phyloP scores from a whole-genome alignment of 2,888 invertebrate species.

The Cactoblastis cactorum region DNA sequence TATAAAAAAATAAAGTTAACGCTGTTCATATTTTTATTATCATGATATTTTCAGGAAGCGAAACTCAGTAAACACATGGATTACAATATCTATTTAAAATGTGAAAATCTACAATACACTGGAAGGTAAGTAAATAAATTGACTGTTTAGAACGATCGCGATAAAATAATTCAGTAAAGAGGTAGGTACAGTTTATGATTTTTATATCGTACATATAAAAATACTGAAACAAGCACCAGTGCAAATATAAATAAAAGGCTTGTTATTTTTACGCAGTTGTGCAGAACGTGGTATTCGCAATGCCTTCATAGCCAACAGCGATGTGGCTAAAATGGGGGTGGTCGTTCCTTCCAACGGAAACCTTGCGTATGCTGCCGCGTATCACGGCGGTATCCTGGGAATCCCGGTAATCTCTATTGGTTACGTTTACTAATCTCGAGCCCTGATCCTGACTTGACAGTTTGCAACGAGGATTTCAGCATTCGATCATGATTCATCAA shows the following conservation, averaged over 20 bases:
- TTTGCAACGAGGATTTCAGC: no score
- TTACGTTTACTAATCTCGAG: no score
- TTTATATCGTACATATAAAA: no score
- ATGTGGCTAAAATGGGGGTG: constrained; percentile 49
- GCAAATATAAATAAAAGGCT: constrained; percentile 15
- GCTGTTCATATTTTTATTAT: no score
- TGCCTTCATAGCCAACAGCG: constrained; percentile 43
- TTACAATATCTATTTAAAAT: constrained; percentile 83
- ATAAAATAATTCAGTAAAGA: no score
- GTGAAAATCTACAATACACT: constrained; percentile 89
- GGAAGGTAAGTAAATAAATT: constrained; percentile 83
- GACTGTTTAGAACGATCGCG: no score
- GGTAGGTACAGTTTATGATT: no score
- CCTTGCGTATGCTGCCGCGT: constrained; percentile 64
- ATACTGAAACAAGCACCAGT: no score
- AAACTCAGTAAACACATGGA: constrained; percentile 59
- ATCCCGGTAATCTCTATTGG: constrained; percentile 50
- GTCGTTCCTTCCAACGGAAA: constrained; percentile 67
- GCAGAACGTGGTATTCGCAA: constrained; percentile 66
- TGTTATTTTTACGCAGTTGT: constrained; percentile 37
- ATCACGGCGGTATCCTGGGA: constrained; percentile 59
- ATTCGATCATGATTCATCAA: no score
- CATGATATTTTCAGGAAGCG: constrained; percentile 36
- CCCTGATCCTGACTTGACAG: no score
- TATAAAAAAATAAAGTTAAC: no score